Base-by-base conservation (phyloP, 2,113 vertebrate species). In the Callipepla californica region DNA sequence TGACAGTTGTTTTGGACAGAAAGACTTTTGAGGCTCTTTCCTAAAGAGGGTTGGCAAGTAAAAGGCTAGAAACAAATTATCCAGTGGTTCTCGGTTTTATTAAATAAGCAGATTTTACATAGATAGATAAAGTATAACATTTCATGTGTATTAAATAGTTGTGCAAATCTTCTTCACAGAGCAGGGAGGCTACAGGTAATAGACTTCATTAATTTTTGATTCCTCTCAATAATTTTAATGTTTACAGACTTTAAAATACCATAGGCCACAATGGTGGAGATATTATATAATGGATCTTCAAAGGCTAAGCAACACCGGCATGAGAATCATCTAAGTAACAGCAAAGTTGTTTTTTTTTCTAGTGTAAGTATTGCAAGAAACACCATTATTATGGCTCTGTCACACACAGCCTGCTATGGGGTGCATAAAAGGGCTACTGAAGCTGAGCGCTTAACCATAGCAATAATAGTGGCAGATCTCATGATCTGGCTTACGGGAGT, bases 71-170 rank as follows among this genome's bases (percentile, higher is more conserved):
- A 96, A 77, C 95, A 87, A 89, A 81, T 38, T 63, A 50, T 87
- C 62, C 91, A 92, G 34, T 91, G 91, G 87, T 58, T 94, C 48
- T 88, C 69, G 65, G 40, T 91, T 90, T 87, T 96, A 93, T 92
- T 93, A 89, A 93, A 92, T 91, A 95, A 94, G 68, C 89, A 93
- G 50, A 11, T 18, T 8, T 66, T 68, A 14, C 32, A 34, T 53
- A 53, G 61, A n/a, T 51, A 50, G 55, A 55, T 38, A 96, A 94
- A 91, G 74, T 88, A 23, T 92, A 94, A 81, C 63, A 75, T 93
- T 92, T 84, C 15, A 50, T 87, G 62, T 84, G 42, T 94, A 84
- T 85, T 93, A 93, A 96, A 95, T 93, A 92, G 72, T 75, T 93
- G 78, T 94, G 93, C 92, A 92, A 96, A 93, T 87, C 74, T 72